Evolutionary conservation across 2,797 vertebrate species (phyloP).

Genomic region (Artibeus lituratus): DNA sequence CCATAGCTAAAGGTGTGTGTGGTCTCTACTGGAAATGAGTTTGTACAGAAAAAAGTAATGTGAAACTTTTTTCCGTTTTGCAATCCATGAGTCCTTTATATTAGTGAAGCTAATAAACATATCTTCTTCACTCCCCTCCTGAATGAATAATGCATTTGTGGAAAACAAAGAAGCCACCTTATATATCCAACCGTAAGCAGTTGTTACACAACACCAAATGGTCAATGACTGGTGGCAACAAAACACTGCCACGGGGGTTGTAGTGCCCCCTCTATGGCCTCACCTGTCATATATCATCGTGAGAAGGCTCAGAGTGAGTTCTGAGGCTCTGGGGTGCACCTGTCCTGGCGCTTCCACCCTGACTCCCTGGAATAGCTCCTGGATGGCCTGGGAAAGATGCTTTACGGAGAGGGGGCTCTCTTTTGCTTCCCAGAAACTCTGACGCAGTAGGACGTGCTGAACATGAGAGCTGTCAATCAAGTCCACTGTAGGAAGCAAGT

Average conservation of each 20-base stretch:
- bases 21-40: not conserved
- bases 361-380: conserved; percentile 81
- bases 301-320: conserved; percentile 76
- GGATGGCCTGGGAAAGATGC: conserved; percentile 80
- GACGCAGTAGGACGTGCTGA: conserved; percentile 56
- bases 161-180: not conserved
- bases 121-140: not conserved
- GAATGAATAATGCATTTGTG: not conserved
- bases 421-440: conserved; percentile 12
- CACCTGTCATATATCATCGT: conserved; percentile 84
- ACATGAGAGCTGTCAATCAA: conserved; percentile 73
- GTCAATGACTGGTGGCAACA: not conserved
- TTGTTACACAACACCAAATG: not conserved
- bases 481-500: conserved; percentile 73
- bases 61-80: not conserved
- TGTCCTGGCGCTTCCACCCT: conserved; percentile 77
- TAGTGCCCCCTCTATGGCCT: not conserved
- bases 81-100: not conserved
- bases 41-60: not conserved
- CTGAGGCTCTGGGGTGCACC: conserved; percentile 67
- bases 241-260: not conserved
- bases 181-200: not conserved
- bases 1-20: not conserved
- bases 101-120: not conserved
- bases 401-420: conserved; percentile 71